phyloP scores from a whole-genome alignment of 2,113 vertebrate species.

The Heliornis fulica region DNA sequence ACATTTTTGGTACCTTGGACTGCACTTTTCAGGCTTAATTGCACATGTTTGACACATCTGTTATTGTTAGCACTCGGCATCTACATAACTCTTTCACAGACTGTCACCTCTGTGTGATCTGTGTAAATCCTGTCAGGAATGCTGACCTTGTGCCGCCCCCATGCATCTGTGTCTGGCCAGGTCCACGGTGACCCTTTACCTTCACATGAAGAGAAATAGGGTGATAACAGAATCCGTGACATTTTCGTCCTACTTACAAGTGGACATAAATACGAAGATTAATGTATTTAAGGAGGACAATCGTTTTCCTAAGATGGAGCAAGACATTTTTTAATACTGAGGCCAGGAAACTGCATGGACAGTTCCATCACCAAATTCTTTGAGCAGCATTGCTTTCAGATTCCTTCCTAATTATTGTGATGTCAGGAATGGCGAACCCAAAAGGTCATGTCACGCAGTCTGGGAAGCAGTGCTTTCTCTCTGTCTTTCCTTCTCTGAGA shows the following conservation, averaged over 20 bases:
- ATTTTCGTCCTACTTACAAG: neutral
- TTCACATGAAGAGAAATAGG: neutral
- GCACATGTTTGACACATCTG: neutral
- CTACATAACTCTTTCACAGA: neutral
- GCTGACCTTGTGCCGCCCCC: neutral
- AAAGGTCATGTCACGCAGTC: neutral
- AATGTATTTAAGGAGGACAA: neutral
- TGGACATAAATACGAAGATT: neutral
- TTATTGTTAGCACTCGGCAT: neutral
- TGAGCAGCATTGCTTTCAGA: neutral
- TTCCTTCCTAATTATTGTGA: slow-evolving; percentile 29
- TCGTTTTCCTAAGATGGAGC: neutral
- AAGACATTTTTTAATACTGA: neutral
- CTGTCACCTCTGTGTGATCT: slow-evolving; percentile 6
- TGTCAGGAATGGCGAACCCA: neutral
- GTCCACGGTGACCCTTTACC: neutral
- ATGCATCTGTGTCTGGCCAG: neutral
- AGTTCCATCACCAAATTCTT: neutral
- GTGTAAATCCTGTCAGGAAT: neutral
- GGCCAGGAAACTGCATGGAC: neutral
- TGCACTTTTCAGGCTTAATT: neutral
- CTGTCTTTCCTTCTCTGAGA: neutral
- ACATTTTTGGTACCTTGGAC: neutral
- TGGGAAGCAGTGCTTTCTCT: neutral
- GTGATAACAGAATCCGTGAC: neutral